A percentile compares a stretch with the other conserved stretches of the same genome.
These are phyloP conservation scores for Slavum lentiscoides DNA, from an alignment of 2,888 invertebrate species.

Conservation along the genomic window DNA sequence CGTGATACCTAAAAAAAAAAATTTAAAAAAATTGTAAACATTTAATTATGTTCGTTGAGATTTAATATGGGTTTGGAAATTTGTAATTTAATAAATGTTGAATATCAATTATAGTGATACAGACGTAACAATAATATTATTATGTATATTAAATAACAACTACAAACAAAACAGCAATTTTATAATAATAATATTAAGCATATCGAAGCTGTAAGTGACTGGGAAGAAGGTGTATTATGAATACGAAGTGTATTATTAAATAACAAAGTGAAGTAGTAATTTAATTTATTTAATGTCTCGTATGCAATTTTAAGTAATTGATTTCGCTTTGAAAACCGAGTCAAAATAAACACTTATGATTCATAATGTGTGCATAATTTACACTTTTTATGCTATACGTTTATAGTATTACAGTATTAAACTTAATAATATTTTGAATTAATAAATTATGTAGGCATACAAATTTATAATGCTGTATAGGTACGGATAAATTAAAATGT, in stretches of 20 bases:
- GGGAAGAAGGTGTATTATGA: background rate
- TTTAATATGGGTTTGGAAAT: no score
- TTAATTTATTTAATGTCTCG: background rate
- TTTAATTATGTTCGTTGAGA: no score
- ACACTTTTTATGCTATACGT: background rate
- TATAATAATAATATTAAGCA: background rate
- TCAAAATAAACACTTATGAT: background rate
- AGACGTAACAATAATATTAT: background rate
- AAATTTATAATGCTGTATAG: no score
- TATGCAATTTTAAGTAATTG: background rate
- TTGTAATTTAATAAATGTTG: no score
- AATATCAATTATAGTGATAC: background rate
- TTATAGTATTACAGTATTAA: no score
- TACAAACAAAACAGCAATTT: background rate
- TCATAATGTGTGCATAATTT: no score
- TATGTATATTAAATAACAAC: background rate
- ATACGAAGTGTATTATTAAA: background rate
- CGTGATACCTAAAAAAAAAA: no score
- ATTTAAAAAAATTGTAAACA: no score
- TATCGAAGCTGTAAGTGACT: background rate
- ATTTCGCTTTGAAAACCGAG: background rate
- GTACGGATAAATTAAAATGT: no score
- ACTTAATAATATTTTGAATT: no score
- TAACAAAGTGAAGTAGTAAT: background rate
- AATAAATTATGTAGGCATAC: no score